Percentiles rank a stretch among this genome's conserved stretches.
phyloP scores from a whole-genome alignment of 1,140 invertebrate species.

The Chironomus striatipennis region DNA sequence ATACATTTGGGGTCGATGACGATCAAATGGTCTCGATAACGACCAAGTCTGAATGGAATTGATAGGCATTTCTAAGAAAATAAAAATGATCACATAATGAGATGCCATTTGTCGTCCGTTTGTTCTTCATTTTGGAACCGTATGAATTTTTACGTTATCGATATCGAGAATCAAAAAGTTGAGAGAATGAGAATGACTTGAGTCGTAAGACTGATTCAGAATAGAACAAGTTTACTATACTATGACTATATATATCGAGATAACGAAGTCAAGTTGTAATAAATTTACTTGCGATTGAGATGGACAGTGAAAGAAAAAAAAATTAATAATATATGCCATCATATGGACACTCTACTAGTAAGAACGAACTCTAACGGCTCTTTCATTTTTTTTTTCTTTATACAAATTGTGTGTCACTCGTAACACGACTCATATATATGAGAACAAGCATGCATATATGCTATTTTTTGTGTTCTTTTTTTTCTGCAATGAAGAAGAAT shows the following conservation, averaged over 20 bases:
- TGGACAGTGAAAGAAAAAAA: neutral
- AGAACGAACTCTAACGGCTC: neutral
- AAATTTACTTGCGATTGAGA: no score
- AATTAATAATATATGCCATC: slow-evolving; percentile 14
- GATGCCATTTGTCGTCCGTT: neutral
- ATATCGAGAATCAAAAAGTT: neutral
- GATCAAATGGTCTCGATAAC: neutral
- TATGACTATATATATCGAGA: no score
- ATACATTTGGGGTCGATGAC: neutral
- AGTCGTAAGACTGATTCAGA: no score
- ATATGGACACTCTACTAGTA: neutral
- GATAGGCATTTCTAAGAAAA: neutral
- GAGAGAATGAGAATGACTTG: no score
- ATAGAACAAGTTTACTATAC: no score
- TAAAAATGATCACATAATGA: neutral
- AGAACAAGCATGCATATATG: slow-evolving; percentile 6
- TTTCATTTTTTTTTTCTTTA: neutral
- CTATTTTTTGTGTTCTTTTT: no score
- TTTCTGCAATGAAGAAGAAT: neutral
- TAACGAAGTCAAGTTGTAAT: no score
- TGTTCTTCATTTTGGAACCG: no score
- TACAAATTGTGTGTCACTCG: slow-evolving; percentile 7
- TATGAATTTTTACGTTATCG: neutral
- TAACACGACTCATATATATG: slow-evolving; percentile 9
- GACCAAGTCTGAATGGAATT: neutral